These are phyloP conservation scores for Amblyornis subalaris DNA, from an alignment of 2,113 vertebrate genomes.

Conservation along the genomic window DNA sequence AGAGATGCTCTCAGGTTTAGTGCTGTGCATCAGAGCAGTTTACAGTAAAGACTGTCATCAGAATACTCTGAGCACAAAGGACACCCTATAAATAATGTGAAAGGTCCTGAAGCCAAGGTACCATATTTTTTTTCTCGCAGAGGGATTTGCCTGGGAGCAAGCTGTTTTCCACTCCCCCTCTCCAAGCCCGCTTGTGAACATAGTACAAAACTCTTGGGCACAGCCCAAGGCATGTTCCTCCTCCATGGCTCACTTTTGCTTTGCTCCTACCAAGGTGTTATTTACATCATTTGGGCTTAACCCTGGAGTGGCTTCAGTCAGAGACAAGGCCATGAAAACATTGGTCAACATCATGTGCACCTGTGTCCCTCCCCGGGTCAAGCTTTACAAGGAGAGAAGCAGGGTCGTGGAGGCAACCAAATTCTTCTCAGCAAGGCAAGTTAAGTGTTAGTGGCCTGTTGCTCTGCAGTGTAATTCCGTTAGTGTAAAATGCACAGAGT, in stretches of 20 bases:
- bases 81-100: background rate
- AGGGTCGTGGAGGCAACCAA: background rate
- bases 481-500: background rate
- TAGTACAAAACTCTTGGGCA: background rate
- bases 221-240: fast-evolving
- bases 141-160: background rate
- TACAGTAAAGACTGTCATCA: background rate
- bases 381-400: background rate
- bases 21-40: background rate
- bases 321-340: background rate
- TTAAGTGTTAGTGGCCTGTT: background rate
- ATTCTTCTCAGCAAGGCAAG: background rate
- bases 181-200: background rate
- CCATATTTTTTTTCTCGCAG: background rate
- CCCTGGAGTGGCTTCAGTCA: background rate
- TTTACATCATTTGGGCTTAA: background rate
- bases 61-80: background rate
- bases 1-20: background rate
- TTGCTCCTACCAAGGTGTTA: background rate
- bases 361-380: background rate
- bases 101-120: background rate
- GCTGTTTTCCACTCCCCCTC: background rate
- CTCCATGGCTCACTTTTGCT: background rate
- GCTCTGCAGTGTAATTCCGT: background rate
- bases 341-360: background rate